Evolutionary conservation across 2,113 vertebrate genomes (phyloP), one percentile per base, ranked within the genome.

Genomic region (Oreochromis spilurus): DNA sequence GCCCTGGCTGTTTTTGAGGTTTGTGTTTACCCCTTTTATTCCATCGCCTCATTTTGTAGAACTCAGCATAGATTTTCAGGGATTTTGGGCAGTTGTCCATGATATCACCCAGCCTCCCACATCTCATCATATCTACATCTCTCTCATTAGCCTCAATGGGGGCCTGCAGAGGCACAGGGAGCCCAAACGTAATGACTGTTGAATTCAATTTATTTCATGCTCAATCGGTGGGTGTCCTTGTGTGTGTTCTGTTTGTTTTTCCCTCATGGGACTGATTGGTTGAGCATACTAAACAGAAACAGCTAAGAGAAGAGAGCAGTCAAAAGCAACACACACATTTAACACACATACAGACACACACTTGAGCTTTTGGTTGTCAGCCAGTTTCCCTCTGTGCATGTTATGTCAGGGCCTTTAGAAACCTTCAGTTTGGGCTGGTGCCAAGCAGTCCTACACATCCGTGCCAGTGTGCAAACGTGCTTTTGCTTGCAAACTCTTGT

Each of bases 1-100:
- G 97, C 98, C 84, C 92, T 99, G 90, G 97, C 98, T 34, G 98
- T 99, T 38, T 99, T 99, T 94, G 99, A 99, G 98, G 99, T 99
- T 4, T 40, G 94, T 88, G 48, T 75, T 19, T 6, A 87, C 95
- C 29, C 10, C 52, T 62, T 55, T 55, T 77, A 21, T 45, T 50
- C 9, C 43, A 52, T 19, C 4, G 7, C 45, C 8, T 62, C 21
- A 12, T 36, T 26, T 31, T 19, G 83, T 19, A 80, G 60, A 75
- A 85, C 52, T 58, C 77, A 17, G 72, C 17, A 78, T n/a, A 9
- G 16, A 75, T 83, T 82, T 82, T 36, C 9, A 38, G 40, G 26
- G 45, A 65, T 62, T 60, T 67, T 26, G 12, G 43, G 24, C 55
- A 16, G 31, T 10, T 57, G 60, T 82, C 54, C 50, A n/a, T 5